Percentiles rank a stretch among this genome's conserved stretches.
phyloP scores from a whole-genome alignment of 2,888 invertebrate genomes.

The Anoplius nigerrimus region DNA sequence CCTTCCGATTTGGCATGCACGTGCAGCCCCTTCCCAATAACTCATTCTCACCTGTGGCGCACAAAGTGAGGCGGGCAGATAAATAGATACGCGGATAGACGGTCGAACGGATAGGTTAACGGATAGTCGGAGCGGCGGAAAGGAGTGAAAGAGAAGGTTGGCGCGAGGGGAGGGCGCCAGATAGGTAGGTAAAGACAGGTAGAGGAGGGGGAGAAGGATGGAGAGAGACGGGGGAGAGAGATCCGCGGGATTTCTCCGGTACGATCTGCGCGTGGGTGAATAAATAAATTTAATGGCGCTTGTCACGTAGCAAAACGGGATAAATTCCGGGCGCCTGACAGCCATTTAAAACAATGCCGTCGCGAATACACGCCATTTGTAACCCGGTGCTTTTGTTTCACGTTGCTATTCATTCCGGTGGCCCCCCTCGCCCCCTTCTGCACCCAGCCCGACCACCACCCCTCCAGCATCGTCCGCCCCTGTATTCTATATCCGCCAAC shows the following conservation, averaged over 20 bases:
- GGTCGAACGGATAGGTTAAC: neutral
- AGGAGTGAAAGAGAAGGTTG: neutral
- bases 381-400: constrained; percentile 72
- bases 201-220: neutral
- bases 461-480: constrained; percentile 14
- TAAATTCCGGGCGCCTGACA: constrained; percentile 73
- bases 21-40: neutral
- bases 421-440: constrained; percentile 36
- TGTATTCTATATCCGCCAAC: constrained; percentile 32
- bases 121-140: neutral
- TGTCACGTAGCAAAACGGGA: constrained; percentile 73
- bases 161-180: too few species aligned
- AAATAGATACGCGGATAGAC: too few species aligned
- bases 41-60: constrained; percentile 50
- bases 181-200: too few species aligned
- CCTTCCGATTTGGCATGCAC: neutral
- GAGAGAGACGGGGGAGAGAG: constrained; percentile 7
- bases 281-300: constrained; percentile 73
- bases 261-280: constrained; percentile 56
- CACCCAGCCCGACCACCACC: constrained; percentile 32
- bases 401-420: constrained; percentile 70
- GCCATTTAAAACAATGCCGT: constrained; percentile 75
- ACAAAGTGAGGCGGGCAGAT: constrained; percentile 11
- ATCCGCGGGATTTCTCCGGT: constrained; percentile 35
- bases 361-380: constrained; percentile 73